These are phyloP conservation scores for Thereva nobilitata DNA, from an alignment of 2,888 invertebrate species.

Conservation along the genomic window DNA sequence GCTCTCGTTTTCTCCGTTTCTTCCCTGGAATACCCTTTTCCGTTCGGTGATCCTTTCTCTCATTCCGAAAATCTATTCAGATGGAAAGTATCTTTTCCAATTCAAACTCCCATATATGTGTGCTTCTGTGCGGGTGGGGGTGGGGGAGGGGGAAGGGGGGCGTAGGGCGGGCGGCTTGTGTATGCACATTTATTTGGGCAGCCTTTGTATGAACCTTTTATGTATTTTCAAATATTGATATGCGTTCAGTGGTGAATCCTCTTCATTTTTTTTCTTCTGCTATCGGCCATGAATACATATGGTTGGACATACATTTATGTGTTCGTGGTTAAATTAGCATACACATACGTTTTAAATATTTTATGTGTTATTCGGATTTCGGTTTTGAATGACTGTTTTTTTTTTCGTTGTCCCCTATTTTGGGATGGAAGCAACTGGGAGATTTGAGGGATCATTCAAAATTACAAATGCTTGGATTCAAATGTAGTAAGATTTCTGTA, in stretches of 20 bases:
- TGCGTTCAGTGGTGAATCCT: slow-evolving; percentile 26
- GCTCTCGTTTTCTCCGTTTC: slow-evolving; percentile 6
- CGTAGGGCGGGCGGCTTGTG: background rate
- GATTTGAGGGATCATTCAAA: no score
- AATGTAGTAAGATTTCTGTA: no score
- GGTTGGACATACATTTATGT: slow-evolving; percentile 30
- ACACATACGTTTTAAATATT: slow-evolving; percentile 34
- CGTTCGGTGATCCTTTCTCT: slow-evolving; percentile 31
- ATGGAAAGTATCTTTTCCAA: slow-evolving; percentile 19
- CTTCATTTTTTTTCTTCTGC: slow-evolving; percentile 7
- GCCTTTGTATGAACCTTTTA: slow-evolving; percentile 17
- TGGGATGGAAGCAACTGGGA: no score
- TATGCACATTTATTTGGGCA: background rate
- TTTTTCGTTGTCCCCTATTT: no score
- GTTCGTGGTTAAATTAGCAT: slow-evolving; percentile 33
- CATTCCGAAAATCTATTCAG: slow-evolving; percentile 20
- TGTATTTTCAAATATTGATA: slow-evolving; percentile 35
- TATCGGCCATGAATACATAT: slow-evolving; percentile 20
- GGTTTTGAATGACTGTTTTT: slow-evolving; percentile 26
- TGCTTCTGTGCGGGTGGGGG: slow-evolving; percentile 1
- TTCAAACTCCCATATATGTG: slow-evolving; percentile 6
- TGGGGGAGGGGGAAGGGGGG: no score
- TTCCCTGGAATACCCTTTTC: slow-evolving; percentile 14
- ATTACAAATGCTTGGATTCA: no score
- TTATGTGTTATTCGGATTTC: slow-evolving; percentile 27